A percentile compares a stretch with the other conserved stretches of the same genome.
Evolutionary conservation across 2,113 vertebrate genomes (phyloP).

Genomic region (Arizona elegans): DNA sequence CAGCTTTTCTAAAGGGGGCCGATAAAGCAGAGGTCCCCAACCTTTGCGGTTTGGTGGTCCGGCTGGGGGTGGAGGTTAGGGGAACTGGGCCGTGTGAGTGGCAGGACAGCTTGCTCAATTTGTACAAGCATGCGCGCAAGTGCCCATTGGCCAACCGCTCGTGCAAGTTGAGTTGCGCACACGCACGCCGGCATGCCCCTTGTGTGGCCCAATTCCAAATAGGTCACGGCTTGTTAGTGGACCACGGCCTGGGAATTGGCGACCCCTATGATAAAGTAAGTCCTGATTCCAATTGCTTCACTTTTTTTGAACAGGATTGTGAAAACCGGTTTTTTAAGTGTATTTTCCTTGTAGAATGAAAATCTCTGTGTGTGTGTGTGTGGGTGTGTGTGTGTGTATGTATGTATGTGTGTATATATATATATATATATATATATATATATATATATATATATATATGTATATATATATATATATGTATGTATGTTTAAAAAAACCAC

Average conservation of each 20-base stretch:
- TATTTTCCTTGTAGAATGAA: not conserved
- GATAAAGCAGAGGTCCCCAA: not conserved
- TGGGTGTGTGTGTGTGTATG: too few species aligned
- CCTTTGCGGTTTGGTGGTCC: not conserved
- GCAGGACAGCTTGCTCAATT: not conserved
- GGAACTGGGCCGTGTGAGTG: not conserved
- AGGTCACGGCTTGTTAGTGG: not conserved
- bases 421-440: too few species aligned
- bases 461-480: too few species aligned
- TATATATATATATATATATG: too few species aligned
- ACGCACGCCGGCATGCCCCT: not conserved
- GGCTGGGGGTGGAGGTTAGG: not conserved
- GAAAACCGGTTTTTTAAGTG: not conserved
- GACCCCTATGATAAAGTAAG: not conserved
- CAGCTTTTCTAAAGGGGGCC: not conserved
- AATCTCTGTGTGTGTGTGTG: not conserved
- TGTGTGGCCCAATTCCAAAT: not conserved
- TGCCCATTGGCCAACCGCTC: not conserved
- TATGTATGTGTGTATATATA: too few species aligned
- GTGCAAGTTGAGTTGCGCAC: not conserved
- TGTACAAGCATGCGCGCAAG: accelerated
- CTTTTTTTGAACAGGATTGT: not conserved
- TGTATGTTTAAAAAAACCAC: too few species aligned
- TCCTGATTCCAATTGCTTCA: not conserved
- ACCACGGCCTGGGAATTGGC: not conserved